These are phyloP conservation scores for Corynorhinus townsendii DNA, from an alignment of 2,113 vertebrate species.

Conservation along the genomic window DNA sequence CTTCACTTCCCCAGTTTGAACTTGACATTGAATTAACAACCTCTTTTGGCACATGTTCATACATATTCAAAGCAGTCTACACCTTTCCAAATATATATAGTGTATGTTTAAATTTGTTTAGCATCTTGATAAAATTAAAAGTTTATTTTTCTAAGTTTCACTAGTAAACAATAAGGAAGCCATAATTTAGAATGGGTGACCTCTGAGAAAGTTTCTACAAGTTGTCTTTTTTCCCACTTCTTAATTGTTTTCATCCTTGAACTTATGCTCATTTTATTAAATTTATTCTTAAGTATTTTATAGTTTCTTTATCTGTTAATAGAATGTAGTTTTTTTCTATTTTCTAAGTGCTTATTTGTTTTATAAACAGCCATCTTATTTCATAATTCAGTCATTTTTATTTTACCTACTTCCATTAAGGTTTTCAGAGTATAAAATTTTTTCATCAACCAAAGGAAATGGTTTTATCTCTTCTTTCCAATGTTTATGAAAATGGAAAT, in stretches of 20 bases:
- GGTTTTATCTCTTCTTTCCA: background rate
- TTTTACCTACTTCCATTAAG: background rate
- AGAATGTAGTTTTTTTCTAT: background rate
- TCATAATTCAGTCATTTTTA: constrained; percentile 4
- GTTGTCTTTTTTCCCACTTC: background rate
- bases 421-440: background rate
- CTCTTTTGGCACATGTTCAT: background rate
- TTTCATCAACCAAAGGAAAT: background rate
- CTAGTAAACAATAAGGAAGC: background rate
- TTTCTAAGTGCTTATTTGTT: background rate
- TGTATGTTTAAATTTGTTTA: background rate
- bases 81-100: background rate
- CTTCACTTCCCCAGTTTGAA: background rate
- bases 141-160: background rate
- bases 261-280: background rate
- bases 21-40: background rate
- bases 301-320: background rate
- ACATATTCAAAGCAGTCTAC: background rate
- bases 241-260: background rate
- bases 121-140: background rate
- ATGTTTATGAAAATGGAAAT: background rate
- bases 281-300: constrained; percentile 17
- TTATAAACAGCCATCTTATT: background rate
- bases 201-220: background rate
- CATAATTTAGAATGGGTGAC: background rate